phyloP scores from a whole-genome alignment of 2,113 vertebrate genomes.

The Tenrec ecaudatus region DNA sequence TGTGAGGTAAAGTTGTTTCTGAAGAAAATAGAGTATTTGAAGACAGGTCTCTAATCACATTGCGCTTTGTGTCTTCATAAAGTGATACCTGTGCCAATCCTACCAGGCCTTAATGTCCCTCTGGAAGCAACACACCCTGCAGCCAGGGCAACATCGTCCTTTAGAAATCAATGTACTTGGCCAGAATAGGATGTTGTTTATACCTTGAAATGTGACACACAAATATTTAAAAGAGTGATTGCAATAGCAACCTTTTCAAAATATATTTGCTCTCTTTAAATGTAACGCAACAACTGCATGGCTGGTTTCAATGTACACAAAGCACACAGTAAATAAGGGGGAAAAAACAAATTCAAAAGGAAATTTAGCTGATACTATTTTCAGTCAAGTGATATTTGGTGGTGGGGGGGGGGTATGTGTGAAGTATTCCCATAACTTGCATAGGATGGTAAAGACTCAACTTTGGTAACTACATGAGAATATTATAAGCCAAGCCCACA shows the following conservation, averaged over 20 bases:
- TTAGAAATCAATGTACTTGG: not conserved
- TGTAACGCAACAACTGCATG: not conserved
- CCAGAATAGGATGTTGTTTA: not conserved
- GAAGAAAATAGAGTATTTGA: not conserved
- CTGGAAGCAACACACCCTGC: not conserved
- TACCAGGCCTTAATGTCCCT: not conserved
- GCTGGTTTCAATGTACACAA: constrained; percentile 49
- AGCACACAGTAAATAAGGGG: constrained; percentile 66
- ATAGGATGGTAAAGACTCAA: constrained; percentile 83
- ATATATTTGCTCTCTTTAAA: constrained; percentile 54
- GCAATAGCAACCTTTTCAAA: constrained; percentile 31
- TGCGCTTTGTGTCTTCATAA: not conserved
- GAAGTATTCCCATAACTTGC: constrained; percentile 81
- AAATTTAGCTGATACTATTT: constrained; percentile 74
- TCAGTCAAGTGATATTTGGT: constrained; percentile 76
- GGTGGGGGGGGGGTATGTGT: not conserved
- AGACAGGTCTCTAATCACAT: not conserved
- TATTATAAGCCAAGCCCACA: constrained; percentile 86
- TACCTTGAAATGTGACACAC: not conserved
- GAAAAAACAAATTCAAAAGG: constrained; percentile 20
- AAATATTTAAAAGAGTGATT: constrained; percentile 44
- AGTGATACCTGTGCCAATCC: not conserved
- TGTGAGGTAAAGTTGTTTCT: not conserved
- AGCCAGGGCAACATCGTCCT: not conserved
- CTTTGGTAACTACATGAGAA: constrained; percentile 81